Conservation (phyloP, 2,113 vertebrate species). For the Ochotona princeps region DNA sequence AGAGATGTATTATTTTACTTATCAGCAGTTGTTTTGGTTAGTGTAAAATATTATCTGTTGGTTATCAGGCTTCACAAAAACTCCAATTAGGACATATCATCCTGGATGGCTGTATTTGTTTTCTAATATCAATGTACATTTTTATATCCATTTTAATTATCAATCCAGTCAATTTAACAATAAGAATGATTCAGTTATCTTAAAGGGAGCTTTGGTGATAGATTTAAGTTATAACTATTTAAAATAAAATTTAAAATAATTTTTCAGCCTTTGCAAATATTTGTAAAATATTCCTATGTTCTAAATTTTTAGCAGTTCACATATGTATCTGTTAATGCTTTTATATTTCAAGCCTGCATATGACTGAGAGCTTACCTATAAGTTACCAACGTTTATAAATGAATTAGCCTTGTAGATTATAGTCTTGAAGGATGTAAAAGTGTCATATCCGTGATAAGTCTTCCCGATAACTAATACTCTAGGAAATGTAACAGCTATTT, state of each 20-base stretch:
- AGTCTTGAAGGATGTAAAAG: background rate
- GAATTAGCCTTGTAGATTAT: background rate
- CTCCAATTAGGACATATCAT: background rate
- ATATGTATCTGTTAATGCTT: background rate
- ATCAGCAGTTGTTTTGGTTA: background rate
- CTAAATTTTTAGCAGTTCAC: background rate
- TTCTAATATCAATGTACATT: background rate
- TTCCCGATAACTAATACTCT: background rate
- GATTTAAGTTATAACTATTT: background rate
- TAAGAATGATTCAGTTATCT: background rate
- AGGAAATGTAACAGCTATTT: background rate
- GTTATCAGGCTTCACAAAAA: background rate
- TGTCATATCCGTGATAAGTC: background rate
- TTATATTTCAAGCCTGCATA: background rate
- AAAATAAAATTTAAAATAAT: constrained; percentile 18
- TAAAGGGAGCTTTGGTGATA: background rate
- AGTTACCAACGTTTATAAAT: no score
- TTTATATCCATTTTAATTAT: background rate
- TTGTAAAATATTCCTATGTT: background rate
- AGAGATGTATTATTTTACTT: background rate
- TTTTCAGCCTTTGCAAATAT: background rate
- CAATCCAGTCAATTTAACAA: background rate
- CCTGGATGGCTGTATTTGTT: background rate
- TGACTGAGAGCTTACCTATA: no score
- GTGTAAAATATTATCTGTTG: background rate